Evolutionary conservation across 2,797 vertebrate species (phyloP).

Genomic region (Eulemur mongoz): DNA sequence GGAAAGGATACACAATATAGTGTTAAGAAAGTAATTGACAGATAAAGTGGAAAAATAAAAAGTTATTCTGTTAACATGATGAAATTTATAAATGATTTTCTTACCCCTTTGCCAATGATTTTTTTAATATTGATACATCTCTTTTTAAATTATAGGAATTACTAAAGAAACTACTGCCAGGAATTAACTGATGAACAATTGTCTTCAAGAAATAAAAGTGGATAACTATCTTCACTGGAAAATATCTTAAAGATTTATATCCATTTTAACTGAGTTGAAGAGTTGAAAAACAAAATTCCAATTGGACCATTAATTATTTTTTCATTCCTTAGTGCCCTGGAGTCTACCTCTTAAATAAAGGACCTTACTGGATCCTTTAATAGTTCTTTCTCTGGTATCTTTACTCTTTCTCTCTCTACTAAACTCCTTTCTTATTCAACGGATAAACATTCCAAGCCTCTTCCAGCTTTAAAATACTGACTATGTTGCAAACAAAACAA

Average conservation of each 20-base stretch:
- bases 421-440: background rate
- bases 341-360: constrained; percentile 31
- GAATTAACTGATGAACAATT: constrained; percentile 12
- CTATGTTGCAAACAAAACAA: background rate
- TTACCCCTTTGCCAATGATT: background rate
- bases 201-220: constrained; percentile 18
- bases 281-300: constrained; percentile 8
- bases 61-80: constrained; percentile 1
- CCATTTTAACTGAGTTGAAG: constrained; percentile 13
- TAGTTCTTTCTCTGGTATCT: constrained; percentile 1
- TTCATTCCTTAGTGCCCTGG: background rate
- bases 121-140: background rate
- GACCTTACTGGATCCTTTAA: background rate
- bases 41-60: constrained; percentile 50
- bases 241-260: background rate
- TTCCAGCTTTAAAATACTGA: background rate
- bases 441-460: background rate
- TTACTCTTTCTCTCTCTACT: background rate
- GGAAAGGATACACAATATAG: background rate
- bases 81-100: constrained; percentile 14
- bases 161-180: constrained; percentile 42
- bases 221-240: constrained; percentile 1
- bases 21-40: constrained; percentile 8
- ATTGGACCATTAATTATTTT: constrained; percentile 9
- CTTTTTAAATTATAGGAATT: background rate